phyloP scores from a whole-genome alignment of 2,888 invertebrate genomes.

The Diloba caeruleocephala region DNA sequence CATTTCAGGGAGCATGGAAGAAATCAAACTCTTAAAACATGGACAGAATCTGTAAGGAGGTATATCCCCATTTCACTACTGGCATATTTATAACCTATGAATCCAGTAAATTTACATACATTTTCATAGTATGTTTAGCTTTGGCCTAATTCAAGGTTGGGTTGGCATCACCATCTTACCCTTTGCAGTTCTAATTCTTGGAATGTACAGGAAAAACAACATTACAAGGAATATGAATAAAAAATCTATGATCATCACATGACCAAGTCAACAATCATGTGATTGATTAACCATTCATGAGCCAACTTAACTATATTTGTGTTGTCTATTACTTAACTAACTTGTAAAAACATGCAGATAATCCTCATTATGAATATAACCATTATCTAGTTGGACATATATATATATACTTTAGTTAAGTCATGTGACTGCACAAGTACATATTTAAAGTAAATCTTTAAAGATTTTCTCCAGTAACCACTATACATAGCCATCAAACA shows the following conservation, averaged over 20 bases:
- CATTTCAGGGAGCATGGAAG: background rate
- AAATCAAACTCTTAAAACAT: background rate
- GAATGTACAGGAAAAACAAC: slow-evolving; percentile 17
- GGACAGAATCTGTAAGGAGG: background rate
- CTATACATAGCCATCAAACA: slow-evolving; percentile 18
- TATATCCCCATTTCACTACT: slow-evolving; percentile 3
- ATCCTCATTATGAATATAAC: slow-evolving; percentile 10
- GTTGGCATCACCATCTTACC: background rate
- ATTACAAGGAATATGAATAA: slow-evolving; percentile 4
- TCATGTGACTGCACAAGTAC: slow-evolving; percentile 32
- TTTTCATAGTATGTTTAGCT: background rate
- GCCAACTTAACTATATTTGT: slow-evolving; percentile 9
- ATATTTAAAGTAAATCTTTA: background rate
- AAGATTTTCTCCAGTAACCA: slow-evolving; percentile 2
- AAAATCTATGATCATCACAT: slow-evolving; percentile 66
- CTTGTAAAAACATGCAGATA: background rate
- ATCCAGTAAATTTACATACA: slow-evolving; percentile 5
- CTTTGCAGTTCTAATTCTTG: background rate
- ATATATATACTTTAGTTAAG: slow-evolving; percentile 2
- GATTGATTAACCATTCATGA: slow-evolving; percentile 68
- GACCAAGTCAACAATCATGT: slow-evolving; percentile 73
- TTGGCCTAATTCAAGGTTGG: background rate
- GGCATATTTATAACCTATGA: slow-evolving; percentile 1
- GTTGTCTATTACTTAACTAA: background rate
- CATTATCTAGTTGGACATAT: slow-evolving; percentile 9